Conservation (phyloP, 2,113 vertebrate genomes). For the Mugil cephalus region DNA sequence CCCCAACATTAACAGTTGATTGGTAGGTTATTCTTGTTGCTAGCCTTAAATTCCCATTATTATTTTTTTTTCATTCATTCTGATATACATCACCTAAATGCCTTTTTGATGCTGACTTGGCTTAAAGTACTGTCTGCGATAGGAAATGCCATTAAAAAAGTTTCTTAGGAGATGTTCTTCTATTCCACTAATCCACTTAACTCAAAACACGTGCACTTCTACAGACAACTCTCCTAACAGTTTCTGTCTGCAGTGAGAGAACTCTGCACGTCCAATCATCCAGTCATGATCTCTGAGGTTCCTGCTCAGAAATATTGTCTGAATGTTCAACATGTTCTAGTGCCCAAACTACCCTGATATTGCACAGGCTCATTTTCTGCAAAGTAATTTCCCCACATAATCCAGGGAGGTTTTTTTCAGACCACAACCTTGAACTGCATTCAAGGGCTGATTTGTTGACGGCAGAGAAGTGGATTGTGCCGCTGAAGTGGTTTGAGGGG, state of each 20-base stretch:
- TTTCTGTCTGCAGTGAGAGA: background rate
- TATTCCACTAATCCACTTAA: background rate
- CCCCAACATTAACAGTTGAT: too few relatives aligned
- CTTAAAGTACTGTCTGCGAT: too few relatives aligned
- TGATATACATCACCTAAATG: too few relatives aligned
- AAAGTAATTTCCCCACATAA: constrained; percentile 44
- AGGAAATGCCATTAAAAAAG: background rate
- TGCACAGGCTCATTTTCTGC: background rate
- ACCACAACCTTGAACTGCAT: constrained; percentile 37
- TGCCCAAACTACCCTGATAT: background rate
- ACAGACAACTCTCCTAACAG: constrained; percentile 2
- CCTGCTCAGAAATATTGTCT: constrained; percentile 1
- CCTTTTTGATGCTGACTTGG: too few relatives aligned
- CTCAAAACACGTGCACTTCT: background rate
- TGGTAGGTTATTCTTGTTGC: too few relatives aligned
- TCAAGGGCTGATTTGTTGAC: constrained; percentile 25
- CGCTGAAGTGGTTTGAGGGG: constrained; percentile 13
- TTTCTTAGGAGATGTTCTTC: background rate
- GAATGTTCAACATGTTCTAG: background rate
- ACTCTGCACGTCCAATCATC: background rate
- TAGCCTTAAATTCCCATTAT: too few relatives aligned
- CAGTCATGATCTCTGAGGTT: constrained; percentile 6
- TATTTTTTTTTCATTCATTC: too few relatives aligned
- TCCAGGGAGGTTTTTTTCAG: background rate
- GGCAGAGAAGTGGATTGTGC: constrained; percentile 18